Conservation (phyloP, 2,113 vertebrate species). For the Corydoras sp. region DNA sequence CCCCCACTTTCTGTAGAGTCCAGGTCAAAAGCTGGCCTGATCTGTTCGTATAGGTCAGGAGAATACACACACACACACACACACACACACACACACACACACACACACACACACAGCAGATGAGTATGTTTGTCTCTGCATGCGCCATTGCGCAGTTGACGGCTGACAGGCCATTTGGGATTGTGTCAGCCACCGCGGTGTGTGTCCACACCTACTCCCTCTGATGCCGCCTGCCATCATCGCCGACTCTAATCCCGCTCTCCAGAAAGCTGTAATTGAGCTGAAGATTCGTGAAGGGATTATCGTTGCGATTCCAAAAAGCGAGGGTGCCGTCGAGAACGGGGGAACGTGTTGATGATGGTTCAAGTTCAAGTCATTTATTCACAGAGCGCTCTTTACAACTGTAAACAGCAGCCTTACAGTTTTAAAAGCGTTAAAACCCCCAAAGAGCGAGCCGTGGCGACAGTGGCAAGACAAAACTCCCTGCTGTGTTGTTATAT, state of each 20-base stretch:
- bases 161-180: slow-evolving; percentile 73
- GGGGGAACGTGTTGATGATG: slow-evolving; percentile 49
- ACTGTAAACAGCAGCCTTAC: too few relatives aligned
- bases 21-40: background rate
- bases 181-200: slow-evolving; percentile 63
- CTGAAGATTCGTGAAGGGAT: slow-evolving; percentile 62
- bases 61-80: slow-evolving; percentile 36
- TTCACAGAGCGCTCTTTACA: too few relatives aligned
- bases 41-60: slow-evolving; percentile 2
- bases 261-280: slow-evolving; percentile 70
- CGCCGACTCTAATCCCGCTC: slow-evolving; percentile 61
- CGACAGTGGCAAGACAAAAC: too few relatives aligned
- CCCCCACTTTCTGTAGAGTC: background rate
- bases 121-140: slow-evolving; percentile 49
- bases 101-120: slow-evolving; percentile 39
- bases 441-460: too few relatives aligned
- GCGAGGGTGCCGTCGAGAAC: slow-evolving; percentile 11
- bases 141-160: slow-evolving; percentile 64
- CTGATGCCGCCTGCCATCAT: slow-evolving; percentile 42
- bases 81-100: slow-evolving; percentile 35
- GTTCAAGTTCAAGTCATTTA: background rate
- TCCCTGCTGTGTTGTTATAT: too few relatives aligned
- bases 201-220: slow-evolving; percentile 63
- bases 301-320: slow-evolving; percentile 61
- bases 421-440: too few relatives aligned